Base-by-base conservation (phyloP, 2,797 vertebrate species). In the Gymnothorax reevesii region DNA sequence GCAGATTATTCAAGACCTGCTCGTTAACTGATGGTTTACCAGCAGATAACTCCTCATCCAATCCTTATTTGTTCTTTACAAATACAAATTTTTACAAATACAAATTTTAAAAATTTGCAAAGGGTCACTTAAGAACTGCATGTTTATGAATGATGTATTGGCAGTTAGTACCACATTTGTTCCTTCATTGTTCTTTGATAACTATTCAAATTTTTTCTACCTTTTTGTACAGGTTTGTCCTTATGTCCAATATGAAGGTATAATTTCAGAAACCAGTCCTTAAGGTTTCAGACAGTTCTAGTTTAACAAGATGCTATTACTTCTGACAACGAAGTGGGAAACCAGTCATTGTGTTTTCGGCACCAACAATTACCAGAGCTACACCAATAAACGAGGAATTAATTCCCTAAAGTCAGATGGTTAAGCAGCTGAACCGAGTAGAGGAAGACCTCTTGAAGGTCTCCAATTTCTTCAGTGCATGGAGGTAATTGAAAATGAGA, bases 271-370 rank as follows among this genome's bases (percentile, higher is more conserved):
- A 57, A 20, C 15, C 25, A 7, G n/a, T 5, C 60, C 52, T 52
- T 64, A 66, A 33, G 7, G 42, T 49, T 73, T 52, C 62, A 33
- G 62, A 59, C 42, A 69, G 52, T 54, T 69, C 13, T 3, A 7
- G 22, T 84, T 84, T 22, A 13, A 54, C 55, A 42, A 84, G 62
- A 69, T 54, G 13, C 52, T 13, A 69, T 71, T 55, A 71, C 42
- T 17, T 77, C 22, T 49, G 7, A 17, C 49, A 54, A 20, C 42
- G 42, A 84, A 84, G 49, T 69, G 83, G 22, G 42, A n/a, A 66
- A 62, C 27, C 60, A 73, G 75, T 85, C 62, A 85, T 22, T 64
- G 57, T 73, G 54, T 73, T 85, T 73, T 73, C 57, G 17, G 49
- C 33, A 9, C 52, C 15, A 42, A 57, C 75, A 57, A 73, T 80